These are phyloP conservation scores for Eupithecia centaureata DNA, from an alignment of 2,888 invertebrate species.

Conservation along the genomic window DNA sequence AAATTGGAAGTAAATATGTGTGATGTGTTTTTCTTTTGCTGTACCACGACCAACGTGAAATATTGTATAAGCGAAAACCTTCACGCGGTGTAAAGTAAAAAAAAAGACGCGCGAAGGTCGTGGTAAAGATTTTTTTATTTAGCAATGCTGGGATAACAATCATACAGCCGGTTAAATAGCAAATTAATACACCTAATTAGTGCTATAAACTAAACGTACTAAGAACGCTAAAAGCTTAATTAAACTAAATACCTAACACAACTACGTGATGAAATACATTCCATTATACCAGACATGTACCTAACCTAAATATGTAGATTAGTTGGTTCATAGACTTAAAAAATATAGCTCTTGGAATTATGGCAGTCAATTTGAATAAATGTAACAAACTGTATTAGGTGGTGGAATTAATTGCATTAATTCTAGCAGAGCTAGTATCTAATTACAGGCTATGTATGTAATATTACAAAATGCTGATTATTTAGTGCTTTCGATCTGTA, in stretches of 20 bases:
- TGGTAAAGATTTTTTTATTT: constrained; percentile 13
- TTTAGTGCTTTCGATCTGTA: constrained; percentile 37
- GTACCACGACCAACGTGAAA: constrained; percentile 18
- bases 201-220: constrained; percentile 29
- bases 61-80: not conserved
- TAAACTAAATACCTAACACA: constrained; percentile 33
- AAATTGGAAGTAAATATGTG: constrained; percentile 19
- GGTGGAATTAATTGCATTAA: constrained; percentile 37
- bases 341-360: constrained; percentile 41
- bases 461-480: constrained; percentile 45
- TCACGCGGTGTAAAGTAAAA: not conserved
- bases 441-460: constrained; percentile 42
- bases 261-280: constrained; percentile 40
- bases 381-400: constrained; percentile 38
- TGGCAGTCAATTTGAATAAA: constrained; percentile 41
- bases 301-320: constrained; percentile 41
- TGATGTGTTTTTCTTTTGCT: constrained; percentile 13
- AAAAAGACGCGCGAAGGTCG: constrained; percentile 6
- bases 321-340: constrained; percentile 44
- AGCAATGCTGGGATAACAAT: not conserved
- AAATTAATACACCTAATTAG: constrained; percentile 9
- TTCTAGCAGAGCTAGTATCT: constrained; percentile 32
- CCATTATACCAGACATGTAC: constrained; percentile 37
- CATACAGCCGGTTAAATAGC: constrained; percentile 7
- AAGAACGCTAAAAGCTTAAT: constrained; percentile 31